These are phyloP conservation scores for Phocoena phocoena DNA, from an alignment of 2,113 vertebrate genomes.

Conservation along the genomic window DNA sequence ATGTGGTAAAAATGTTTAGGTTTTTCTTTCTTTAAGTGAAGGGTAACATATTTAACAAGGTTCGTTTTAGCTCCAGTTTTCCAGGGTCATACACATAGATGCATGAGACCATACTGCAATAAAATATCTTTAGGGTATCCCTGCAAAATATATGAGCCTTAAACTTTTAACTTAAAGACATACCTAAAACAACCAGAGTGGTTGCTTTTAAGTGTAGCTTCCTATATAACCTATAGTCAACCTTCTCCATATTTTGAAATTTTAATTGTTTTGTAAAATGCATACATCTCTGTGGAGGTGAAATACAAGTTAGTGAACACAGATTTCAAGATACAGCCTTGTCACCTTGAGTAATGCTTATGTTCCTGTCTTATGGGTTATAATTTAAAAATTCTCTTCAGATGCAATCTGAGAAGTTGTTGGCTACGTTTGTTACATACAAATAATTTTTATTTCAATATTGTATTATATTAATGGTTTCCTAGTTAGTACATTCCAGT, in stretches of 20 bases:
- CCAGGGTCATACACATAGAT: constrained; percentile 49
- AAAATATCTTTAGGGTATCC: constrained; percentile 59
- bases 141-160: constrained; percentile 61
- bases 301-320: not conserved
- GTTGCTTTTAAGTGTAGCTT: constrained; percentile 49
- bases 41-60: constrained; percentile 24
- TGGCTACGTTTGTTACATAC: constrained; percentile 75
- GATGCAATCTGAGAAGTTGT: constrained; percentile 57
- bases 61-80: constrained; percentile 51
- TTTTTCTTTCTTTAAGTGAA: constrained; percentile 22
- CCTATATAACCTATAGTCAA: not conserved
- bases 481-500: constrained; percentile 59
- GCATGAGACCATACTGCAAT: constrained; percentile 66
- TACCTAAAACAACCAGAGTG: constrained; percentile 52
- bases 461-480: constrained; percentile 65
- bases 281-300: not conserved
- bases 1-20: constrained; percentile 37
- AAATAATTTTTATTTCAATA: constrained; percentile 73
- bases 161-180: constrained; percentile 41
- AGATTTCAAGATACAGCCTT: constrained; percentile 35
- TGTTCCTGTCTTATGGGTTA: constrained; percentile 55
- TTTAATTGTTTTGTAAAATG: constrained; percentile 46
- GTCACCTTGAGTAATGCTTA: constrained; percentile 38
- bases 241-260: constrained; percentile 33
- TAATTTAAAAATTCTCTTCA: constrained; percentile 60